Evolutionary conservation across 2,888 invertebrate genomes (phyloP), one percentile per base, ranked within the genome.

Genomic region (Erynnis tages): DNA sequence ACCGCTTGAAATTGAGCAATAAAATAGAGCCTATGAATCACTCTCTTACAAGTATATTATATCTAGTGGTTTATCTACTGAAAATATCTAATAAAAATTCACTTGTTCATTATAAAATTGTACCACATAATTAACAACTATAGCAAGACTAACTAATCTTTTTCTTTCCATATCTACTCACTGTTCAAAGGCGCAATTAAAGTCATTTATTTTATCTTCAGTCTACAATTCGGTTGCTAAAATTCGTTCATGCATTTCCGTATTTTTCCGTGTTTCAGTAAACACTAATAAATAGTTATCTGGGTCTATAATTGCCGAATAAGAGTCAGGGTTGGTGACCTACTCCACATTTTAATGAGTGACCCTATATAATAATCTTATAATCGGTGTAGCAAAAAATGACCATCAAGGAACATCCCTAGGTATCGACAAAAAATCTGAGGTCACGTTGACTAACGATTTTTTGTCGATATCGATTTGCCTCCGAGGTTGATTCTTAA

Each of bases 331-430:
- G 73, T 56, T 57, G 7, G 59, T 55, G 67, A 56, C 65, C 68
- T 71, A 66, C 70, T 72, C 66, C 57, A 62, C 63, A 69, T 67
- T 57, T 57, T 59, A 43, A 50, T 50, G 55, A 61, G 53, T 69
- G 72, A 73, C 75, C 71, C 69, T 66, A 67, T n/a, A n/a, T n/a
- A n/a, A n/a, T 69, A 66, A 63, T 56, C 57, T 43, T 37, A 54
- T 54, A 55, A 57, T 48, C 37, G 53, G 60, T 4, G 2, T n/a
- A 14, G 63, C 61, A 71, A 80, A 76, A 71, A 69, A 62, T 62
- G 77, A 58, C 75, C 76, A 71, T 78, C 73, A 62, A 44, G 54
- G 73, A 63, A 59, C 76, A 79, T 79, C 79, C 78, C 75, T 57
- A 50, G 49, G 41, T 11, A 4, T 35, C 13, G 27, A 50, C 61